Evolutionary conservation across 2,888 invertebrate species (phyloP).

Genomic region (Blera fallax): DNA sequence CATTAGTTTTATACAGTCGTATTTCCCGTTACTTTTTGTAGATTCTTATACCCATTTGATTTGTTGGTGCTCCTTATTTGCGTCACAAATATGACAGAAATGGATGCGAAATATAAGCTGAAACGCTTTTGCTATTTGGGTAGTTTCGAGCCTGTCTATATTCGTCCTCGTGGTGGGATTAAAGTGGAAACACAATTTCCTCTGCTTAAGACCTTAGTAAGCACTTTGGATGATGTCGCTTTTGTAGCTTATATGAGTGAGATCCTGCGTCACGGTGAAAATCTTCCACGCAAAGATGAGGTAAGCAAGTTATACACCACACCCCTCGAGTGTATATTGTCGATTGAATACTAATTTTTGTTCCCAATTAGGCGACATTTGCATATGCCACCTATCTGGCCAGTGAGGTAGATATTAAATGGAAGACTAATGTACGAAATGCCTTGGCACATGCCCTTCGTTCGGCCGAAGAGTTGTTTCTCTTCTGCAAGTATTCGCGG

Average conservation of each 20-base stretch:
- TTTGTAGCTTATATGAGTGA: constrained; percentile 73
- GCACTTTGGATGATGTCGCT: constrained; percentile 64
- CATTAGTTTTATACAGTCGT: background rate
- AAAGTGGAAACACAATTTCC: constrained; percentile 67
- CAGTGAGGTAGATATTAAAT: constrained; percentile 65
- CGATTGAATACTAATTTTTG: constrained; percentile 4
- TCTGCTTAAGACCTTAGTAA: constrained; percentile 70
- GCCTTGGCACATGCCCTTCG: constrained; percentile 74
- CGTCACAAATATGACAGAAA: background rate
- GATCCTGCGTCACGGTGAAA: constrained; percentile 60
- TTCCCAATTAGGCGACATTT: constrained; percentile 74
- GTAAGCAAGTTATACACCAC: constrained; percentile 66
- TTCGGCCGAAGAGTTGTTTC: constrained; percentile 76
- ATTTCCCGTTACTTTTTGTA: background rate
- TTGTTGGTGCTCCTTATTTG: constrained; percentile 5
- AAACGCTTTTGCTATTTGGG: constrained; percentile 78
- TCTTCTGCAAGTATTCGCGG: constrained; percentile 76
- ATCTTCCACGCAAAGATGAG: constrained; percentile 78
- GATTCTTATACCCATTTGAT: background rate
- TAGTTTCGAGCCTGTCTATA: constrained; percentile 75
- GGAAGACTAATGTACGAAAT: constrained; percentile 75
- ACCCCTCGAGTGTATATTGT: background rate
- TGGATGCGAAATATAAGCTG: constrained; percentile 63
- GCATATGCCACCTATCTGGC: constrained; percentile 77
- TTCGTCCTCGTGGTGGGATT: constrained; percentile 60